phyloP scores from a whole-genome alignment of 2,888 invertebrate genomes.

The Lycocerus yunnanus region DNA sequence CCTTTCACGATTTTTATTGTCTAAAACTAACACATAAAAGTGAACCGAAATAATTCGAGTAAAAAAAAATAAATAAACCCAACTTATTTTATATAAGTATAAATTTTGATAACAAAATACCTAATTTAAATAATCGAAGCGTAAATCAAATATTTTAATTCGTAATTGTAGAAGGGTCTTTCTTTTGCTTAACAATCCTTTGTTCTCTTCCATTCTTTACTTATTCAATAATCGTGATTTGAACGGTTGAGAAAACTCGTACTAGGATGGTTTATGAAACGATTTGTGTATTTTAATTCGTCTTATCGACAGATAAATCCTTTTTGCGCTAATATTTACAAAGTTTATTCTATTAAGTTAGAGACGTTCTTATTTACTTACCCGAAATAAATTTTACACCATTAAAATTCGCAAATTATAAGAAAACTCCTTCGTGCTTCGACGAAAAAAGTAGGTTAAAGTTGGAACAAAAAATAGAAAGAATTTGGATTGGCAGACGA shows the following conservation, averaged over 20 bases:
- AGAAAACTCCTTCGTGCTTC: background rate
- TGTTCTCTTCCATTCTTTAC: conserved; percentile 37
- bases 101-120: background rate
- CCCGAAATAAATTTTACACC: background rate
- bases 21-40: background rate
- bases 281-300: conserved; percentile 41
- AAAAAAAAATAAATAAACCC: background rate
- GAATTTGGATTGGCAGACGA: conserved; percentile 20
- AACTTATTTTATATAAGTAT: background rate
- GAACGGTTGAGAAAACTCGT: conserved; percentile 37
- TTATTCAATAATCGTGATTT: conserved; percentile 41
- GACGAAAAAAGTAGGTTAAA: conserved; percentile 26
- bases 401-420: background rate
- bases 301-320: conserved; percentile 36
- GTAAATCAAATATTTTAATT: conserved; percentile 42
- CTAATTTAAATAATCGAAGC: conserved; percentile 31
- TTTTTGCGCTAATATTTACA: conserved; percentile 29
- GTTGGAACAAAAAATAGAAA: conserved; percentile 18
- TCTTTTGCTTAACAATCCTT: conserved; percentile 30
- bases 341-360: background rate
- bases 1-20: background rate
- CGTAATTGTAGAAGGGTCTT: conserved; percentile 39
- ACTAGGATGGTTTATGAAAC: conserved; percentile 38
- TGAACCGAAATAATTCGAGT: background rate
- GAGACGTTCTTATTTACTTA: background rate